Conservation (phyloP, 2,797 vertebrate species). For the Rhincodon typus region DNA sequence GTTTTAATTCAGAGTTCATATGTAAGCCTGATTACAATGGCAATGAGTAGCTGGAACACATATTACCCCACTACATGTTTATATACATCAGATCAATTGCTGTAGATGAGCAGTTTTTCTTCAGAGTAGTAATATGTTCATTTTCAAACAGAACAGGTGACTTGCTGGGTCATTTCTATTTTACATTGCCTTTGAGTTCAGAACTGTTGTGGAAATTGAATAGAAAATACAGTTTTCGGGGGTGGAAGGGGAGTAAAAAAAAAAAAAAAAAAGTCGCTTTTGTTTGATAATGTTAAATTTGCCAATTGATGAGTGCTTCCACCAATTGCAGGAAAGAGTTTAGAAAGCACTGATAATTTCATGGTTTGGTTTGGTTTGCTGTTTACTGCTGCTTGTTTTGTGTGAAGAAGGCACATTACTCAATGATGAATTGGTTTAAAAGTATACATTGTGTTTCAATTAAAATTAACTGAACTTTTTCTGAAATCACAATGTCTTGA, state of each 20-base stretch:
- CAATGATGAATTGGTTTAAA: background rate
- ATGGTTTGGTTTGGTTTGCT: background rate
- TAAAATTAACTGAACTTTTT: background rate
- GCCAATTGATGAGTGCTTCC: background rate
- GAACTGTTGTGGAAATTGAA: background rate
- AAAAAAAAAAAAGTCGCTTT: no score
- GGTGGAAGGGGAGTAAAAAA: background rate
- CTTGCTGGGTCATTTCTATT: background rate
- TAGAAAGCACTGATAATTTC: background rate
- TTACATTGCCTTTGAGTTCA: background rate
- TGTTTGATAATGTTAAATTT: background rate
- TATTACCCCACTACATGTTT: background rate
- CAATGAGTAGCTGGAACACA: background rate
- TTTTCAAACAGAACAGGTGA: background rate
- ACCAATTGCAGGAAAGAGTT: background rate
- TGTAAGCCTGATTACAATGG: background rate
- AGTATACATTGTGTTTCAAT: background rate
- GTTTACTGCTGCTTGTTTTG: background rate
- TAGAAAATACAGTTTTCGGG: background rate
- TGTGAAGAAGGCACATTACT: background rate
- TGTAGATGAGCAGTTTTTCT: background rate
- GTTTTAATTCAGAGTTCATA: background rate
- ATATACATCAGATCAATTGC: background rate
- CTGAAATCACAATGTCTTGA: background rate
- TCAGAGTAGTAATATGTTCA: background rate